phyloP scores from a whole-genome alignment of 2,113 vertebrate genomes.

The Forbesichthys agassizii region DNA sequence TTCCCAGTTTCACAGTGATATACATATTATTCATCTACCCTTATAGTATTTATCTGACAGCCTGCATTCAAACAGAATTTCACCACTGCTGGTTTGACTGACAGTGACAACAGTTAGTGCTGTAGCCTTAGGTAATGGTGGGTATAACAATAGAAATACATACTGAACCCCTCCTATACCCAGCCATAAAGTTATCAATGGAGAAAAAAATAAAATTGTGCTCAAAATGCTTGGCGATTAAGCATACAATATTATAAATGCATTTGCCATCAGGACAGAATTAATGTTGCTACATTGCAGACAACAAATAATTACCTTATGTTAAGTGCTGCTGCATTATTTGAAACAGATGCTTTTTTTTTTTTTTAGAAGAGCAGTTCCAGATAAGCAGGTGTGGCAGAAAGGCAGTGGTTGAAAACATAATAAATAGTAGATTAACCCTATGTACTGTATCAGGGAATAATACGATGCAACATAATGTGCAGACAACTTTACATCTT shows the following conservation, averaged over 20 bases:
- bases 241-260: conserved; percentile 64
- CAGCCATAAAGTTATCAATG: not conserved
- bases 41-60: too few relatives aligned
- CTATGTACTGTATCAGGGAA: not conserved
- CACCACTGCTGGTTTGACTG: too few relatives aligned
- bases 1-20: too few relatives aligned
- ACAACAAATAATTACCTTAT: conserved; percentile 69
- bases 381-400: conserved; percentile 54
- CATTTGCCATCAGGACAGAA: conserved; percentile 72
- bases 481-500: not conserved
- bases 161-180: too few relatives aligned
- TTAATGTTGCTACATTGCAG: conserved; percentile 61
- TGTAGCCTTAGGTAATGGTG: too few relatives aligned
- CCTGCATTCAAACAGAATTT: too few relatives aligned
- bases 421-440: not conserved
- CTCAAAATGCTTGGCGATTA: conserved; percentile 46
- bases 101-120: too few relatives aligned
- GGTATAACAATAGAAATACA: too few relatives aligned
- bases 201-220: conserved; percentile 22
- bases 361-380: conserved; percentile 43
- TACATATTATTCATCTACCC: too few relatives aligned
- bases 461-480: not conserved
- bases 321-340: conserved; percentile 64
- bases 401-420: too few relatives aligned
- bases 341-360: conserved; percentile 66